Evolutionary conservation across 1,140 invertebrate genomes (phyloP).

Genomic region (Penaeus japonicus): DNA sequence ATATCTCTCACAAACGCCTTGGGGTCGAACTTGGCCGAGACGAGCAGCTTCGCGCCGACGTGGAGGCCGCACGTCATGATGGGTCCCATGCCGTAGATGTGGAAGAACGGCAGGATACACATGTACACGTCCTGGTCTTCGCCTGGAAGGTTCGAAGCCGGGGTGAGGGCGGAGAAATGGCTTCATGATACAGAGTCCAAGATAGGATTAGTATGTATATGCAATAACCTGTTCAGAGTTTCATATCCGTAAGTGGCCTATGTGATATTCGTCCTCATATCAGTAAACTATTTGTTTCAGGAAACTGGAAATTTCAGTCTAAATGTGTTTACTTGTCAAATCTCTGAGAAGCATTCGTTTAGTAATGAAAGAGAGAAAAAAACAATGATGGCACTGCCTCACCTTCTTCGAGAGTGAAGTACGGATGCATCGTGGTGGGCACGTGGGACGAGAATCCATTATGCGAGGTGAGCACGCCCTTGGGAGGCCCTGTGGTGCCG

Average conservation of each 20-base stretch:
- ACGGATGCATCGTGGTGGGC: neutral
- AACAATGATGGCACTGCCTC: neutral
- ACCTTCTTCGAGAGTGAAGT: neutral
- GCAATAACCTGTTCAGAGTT: too few relatives aligned
- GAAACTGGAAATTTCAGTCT: too few relatives aligned
- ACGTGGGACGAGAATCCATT: neutral
- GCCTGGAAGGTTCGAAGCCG: neutral
- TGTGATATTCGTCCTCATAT: too few relatives aligned
- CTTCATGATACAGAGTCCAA: too few relatives aligned
- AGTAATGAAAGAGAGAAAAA: too few relatives aligned
- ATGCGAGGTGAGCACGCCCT: neutral
- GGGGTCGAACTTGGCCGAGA: neutral
- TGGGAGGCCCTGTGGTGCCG: slow-evolving; percentile 11
- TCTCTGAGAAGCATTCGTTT: too few relatives aligned
- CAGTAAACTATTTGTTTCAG: too few relatives aligned
- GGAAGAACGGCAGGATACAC: slow-evolving; percentile 34
- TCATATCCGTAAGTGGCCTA: too few relatives aligned
- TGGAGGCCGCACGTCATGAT: neutral
- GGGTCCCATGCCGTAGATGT: slow-evolving; percentile 6
- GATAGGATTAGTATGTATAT: too few relatives aligned
- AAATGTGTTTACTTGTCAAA: too few relatives aligned
- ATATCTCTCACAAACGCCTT: neutral
- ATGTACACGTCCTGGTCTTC: neutral
- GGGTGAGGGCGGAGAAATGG: too few relatives aligned
- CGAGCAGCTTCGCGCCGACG: neutral